These are phyloP conservation scores for Condylura cristata DNA, from an alignment of 2,113 vertebrate genomes.

Conservation along the genomic window DNA sequence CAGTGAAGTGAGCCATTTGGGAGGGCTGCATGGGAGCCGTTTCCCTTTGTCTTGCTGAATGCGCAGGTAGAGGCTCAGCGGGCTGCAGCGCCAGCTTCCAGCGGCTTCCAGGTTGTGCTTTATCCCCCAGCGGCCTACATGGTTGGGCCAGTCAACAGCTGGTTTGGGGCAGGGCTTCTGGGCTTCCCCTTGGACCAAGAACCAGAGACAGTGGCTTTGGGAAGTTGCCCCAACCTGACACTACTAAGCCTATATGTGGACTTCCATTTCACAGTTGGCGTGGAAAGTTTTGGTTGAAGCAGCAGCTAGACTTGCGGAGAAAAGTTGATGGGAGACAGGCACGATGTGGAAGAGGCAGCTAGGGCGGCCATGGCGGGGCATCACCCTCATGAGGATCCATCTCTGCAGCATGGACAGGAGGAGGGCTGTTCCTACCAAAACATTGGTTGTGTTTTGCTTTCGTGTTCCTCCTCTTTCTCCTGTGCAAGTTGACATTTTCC, in stretches of 20 bases:
- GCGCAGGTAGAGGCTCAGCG: background rate
- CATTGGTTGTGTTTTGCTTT: conserved; percentile 41
- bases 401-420: too few species aligned
- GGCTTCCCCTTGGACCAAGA: background rate
- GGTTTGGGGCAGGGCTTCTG: background rate
- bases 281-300: background rate
- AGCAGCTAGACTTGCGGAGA: background rate
- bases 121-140: background rate
- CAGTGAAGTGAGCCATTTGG: conserved; percentile 44
- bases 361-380: background rate
- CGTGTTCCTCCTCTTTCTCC: conserved; percentile 35
- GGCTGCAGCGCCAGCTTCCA: background rate
- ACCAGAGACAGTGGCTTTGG: background rate
- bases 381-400: background rate
- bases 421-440: conserved; percentile 25
- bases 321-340: background rate
- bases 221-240: background rate
- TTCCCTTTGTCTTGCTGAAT: background rate
- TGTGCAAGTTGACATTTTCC: background rate
- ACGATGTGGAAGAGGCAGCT: background rate
- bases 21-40: background rate
- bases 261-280: background rate
- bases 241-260: background rate
- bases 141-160: background rate
- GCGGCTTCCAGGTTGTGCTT: background rate